Conservation (phyloP, 2,113 vertebrate genomes). For the Dolichotis patagonum region DNA sequence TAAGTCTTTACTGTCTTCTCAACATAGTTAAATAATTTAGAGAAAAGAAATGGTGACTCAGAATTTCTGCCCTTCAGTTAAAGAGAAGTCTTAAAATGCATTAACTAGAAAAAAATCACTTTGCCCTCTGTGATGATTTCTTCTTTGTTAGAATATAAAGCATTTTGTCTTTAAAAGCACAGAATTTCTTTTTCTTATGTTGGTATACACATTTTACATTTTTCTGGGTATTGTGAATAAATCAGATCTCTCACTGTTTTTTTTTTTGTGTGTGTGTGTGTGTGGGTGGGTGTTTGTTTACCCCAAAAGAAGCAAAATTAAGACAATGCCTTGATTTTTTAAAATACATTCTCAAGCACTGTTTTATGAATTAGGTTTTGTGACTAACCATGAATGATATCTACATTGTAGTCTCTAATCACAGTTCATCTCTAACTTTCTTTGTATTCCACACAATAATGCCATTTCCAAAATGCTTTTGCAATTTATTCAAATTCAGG, state of each 20-base stretch:
- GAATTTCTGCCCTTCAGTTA: not conserved
- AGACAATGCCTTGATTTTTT: not conserved
- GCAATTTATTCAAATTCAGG: not conserved
- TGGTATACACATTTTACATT: not conserved
- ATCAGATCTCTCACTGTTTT: not conserved
- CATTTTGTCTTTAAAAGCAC: not conserved
- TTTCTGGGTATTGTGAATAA: not conserved
- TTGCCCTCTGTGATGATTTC: not conserved
- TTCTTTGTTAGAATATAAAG: not conserved
- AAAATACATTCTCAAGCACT: not conserved
- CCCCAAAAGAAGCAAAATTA: not conserved
- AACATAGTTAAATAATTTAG: not conserved
- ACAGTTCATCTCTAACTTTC: not conserved
- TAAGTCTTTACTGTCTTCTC: not conserved
- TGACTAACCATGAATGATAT: not conserved
- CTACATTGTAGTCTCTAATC: not conserved
- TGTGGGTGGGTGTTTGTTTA: not conserved
- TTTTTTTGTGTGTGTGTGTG: too few relatives aligned
- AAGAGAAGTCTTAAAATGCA: not conserved
- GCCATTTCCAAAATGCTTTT: not conserved
- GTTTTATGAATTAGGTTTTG: not conserved
- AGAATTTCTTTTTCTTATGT: not conserved
- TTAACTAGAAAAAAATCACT: not conserved
- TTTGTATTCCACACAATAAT: slow-evolving; percentile 1
- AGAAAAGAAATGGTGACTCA: not conserved